Evolutionary conservation across 2,888 invertebrate species (phyloP), one percentile per base, ranked within the genome.

Genomic region (Drosophila anomalipes): DNA sequence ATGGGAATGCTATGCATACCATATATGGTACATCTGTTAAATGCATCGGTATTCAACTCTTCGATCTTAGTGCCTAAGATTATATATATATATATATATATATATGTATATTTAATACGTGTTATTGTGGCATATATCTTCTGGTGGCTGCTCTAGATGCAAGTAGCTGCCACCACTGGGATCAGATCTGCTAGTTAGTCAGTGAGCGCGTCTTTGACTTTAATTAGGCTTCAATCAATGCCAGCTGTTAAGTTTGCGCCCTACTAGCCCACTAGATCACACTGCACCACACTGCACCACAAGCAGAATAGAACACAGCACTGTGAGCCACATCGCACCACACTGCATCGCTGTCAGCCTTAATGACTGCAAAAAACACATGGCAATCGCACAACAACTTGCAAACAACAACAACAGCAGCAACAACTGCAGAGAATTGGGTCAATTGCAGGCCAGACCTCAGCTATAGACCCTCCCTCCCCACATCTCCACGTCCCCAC

Each of bases 141-240:
- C 71, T 57, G 60, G 59, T 19, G 54, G 58, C 59, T 73, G 82
- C 71, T 75, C 84, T 49, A 77, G 70, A 75, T 83, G 22, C 26
- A 69, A 51, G 47, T 47, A 41, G 59, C 3, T 49, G 60, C 62
- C 41, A 60, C 41, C 39, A 56, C 30, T 16, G 26, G 22, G 22
- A 22, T 5, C 12, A 22, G 44, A 44, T 12, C 22, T 12, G 22
- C 44, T 12, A 6, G 22, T 44, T 22, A 44, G 44, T 5, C 22
- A 12, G 22, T 22, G 41, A 47, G 22, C 47, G 14, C 47, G 47
- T 47, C 47, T 83, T 53, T 74, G 65, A 71, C 74, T 77, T 80
- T 86, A 88, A 86, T 86, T 86, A 80, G 86, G 74, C 89, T 83
- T 88, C 80, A 88, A 88, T 86, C 86, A 86, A 83, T 88, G 86